Percentiles rank a stretch among this genome's conserved stretches.
These are phyloP conservation scores for Virgularia gustaviana DNA, from an alignment of 92 coral and sea anemone genomes.

Conservation along the genomic window DNA sequence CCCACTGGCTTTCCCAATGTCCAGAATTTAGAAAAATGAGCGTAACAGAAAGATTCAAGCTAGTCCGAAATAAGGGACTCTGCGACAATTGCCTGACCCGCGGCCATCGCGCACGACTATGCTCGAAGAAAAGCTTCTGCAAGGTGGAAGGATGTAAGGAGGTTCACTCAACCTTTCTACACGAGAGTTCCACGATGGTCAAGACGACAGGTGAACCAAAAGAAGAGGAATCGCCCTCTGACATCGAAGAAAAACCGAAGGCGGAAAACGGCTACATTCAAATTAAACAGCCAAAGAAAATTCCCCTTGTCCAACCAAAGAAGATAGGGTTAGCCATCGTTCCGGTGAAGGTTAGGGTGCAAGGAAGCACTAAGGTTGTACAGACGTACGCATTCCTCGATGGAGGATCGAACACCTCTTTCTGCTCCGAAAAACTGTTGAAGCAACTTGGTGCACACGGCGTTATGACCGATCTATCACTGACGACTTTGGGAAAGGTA, in stretches of 20 bases:
- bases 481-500: conserved; percentile 51
- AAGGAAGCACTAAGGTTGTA: conserved; percentile 36
- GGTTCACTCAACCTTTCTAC: conserved; percentile 23
- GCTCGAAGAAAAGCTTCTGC: conserved; percentile 19
- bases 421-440: conserved; percentile 54
- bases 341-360: conserved; percentile 56
- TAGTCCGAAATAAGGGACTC: conserved; percentile 14
- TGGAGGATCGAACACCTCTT: conserved; percentile 65
- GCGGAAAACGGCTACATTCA: background rate
- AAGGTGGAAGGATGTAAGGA: conserved; percentile 1
- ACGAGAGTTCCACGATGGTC: background rate
- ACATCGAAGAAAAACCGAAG: background rate
- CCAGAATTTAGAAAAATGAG: background rate
- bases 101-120: conserved; percentile 3
- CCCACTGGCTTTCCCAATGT: conserved; percentile 23
- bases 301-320: conserved; percentile 1
- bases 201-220: background rate
- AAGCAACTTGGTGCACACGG: conserved; percentile 28
- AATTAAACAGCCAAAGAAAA: background rate
- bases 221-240: background rate
- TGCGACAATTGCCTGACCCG: conserved; percentile 12
- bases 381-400: conserved; percentile 66
- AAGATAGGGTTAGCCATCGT: conserved; percentile 26
- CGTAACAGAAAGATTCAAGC: background rate
- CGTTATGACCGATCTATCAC: conserved; percentile 39